phyloP scores from a whole-genome alignment of 2,113 vertebrate genomes.

The Octodon degus region DNA sequence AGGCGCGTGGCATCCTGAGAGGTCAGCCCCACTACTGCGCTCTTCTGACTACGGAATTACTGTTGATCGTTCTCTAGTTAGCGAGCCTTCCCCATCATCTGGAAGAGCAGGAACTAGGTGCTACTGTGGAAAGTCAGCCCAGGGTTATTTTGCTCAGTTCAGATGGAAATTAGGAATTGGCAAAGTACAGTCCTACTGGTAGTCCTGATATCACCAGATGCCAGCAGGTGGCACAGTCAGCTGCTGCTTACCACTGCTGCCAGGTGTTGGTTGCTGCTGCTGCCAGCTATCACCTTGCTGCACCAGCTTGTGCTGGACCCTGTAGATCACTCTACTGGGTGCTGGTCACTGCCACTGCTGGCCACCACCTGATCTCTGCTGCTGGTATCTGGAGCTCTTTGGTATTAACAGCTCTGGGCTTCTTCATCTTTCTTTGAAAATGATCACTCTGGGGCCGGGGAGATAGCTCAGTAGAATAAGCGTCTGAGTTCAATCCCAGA shows the following conservation, averaged over 20 bases:
- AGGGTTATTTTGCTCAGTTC: neutral
- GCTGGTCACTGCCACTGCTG: neutral
- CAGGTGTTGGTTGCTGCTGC: neutral
- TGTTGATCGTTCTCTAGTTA: neutral
- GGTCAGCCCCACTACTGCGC: neutral
- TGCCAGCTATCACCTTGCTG: neutral
- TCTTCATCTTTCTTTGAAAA: neutral
- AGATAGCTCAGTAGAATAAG: too few relatives aligned
- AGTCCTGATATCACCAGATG: neutral
- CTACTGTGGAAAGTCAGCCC: neutral
- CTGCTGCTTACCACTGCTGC: neutral
- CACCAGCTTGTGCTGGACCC: neutral
- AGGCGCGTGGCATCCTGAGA: neutral
- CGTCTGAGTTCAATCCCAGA: too few relatives aligned
- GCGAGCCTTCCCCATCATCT: neutral
- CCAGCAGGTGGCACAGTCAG: neutral
- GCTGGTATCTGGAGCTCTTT: neutral
- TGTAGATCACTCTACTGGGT: neutral
- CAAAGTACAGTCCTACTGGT: neutral
- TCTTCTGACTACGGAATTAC: constrained; percentile 9
- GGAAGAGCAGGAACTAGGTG: neutral
- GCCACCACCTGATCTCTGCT: neutral
- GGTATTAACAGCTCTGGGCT: neutral
- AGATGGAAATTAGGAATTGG: neutral
- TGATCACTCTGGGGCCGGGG: neutral